A percentile compares a stretch with the other conserved stretches of the same genome.
These are phyloP conservation scores for Serrognathus titanus DNA, from an alignment of 2,888 invertebrate genomes.

Conservation along the genomic window DNA sequence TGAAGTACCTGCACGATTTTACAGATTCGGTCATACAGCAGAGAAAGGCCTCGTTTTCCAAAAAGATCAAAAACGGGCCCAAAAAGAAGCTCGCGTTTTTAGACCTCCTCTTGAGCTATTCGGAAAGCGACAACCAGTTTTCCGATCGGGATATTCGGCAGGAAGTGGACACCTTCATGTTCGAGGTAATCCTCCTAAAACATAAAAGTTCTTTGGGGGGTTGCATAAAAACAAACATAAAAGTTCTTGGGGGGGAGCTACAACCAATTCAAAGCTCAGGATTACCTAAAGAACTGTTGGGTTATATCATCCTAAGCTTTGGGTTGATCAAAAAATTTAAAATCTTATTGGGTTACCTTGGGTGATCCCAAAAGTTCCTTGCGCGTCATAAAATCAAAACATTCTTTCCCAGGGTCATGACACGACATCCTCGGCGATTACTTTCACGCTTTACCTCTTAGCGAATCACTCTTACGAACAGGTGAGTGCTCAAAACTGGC, in stretches of 20 bases:
- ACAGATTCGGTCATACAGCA: conserved; percentile 56
- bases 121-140: neutral
- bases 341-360: too few species aligned
- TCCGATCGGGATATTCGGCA: conserved; percentile 36
- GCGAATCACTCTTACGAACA: conserved; percentile 24
- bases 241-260: too few species aligned
- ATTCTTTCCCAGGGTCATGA: conserved; percentile 25
- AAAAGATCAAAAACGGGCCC: conserved; percentile 4
- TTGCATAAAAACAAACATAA: too few species aligned
- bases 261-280: too few species aligned
- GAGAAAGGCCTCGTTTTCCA: conserved; percentile 42
- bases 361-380: too few species aligned
- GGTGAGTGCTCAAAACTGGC: neutral
- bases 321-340: too few species aligned
- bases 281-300: too few species aligned
- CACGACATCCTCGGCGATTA: conserved; percentile 22
- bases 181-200: conserved; percentile 50
- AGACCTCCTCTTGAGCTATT: conserved; percentile 12
- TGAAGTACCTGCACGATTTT: conserved; percentile 52
- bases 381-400: neutral
- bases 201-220: too few species aligned
- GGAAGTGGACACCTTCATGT: conserved; percentile 56
- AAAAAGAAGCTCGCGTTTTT: conserved; percentile 11
- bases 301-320: too few species aligned
- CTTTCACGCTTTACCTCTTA: conserved; percentile 22